Evolutionary conservation across 2,113 vertebrate genomes (phyloP).

Genomic region (Ondatra zibethicus): DNA sequence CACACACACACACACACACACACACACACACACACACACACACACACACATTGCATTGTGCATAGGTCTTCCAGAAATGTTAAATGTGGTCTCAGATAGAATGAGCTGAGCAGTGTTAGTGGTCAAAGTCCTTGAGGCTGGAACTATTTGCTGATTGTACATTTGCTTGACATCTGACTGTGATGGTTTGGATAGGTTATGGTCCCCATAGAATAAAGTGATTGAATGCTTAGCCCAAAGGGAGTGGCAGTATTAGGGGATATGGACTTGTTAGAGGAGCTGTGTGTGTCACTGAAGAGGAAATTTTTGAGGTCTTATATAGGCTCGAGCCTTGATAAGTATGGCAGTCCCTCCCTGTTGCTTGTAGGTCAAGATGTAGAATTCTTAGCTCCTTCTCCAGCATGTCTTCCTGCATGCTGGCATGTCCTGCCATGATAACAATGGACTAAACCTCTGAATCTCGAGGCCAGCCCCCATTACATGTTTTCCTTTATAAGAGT

Average conservation of each 20-base stretch:
- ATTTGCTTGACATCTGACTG: background rate
- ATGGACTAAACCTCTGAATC: background rate
- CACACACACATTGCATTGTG: background rate
- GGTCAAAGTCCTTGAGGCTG: background rate
- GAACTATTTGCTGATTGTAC: background rate
- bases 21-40: background rate
- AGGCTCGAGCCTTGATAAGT: background rate
- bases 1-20: background rate
- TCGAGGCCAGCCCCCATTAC: too few relatives aligned
- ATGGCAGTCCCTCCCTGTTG: background rate
- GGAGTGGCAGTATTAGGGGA: background rate
- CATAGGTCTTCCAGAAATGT: background rate
- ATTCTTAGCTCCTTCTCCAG: background rate
- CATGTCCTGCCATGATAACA: background rate
- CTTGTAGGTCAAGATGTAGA: background rate
- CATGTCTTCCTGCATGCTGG: background rate
- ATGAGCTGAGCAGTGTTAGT: background rate
- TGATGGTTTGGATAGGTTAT: background rate
- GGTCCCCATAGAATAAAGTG: background rate
- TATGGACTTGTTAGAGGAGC: background rate
- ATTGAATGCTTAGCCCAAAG: background rate
- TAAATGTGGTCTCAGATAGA: background rate
- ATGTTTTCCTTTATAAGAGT: background rate
- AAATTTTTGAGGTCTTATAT: background rate
- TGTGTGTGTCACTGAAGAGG: background rate